phyloP scores from a whole-genome alignment of 2,797 vertebrate species.

The Poeciliopsis turneri region DNA sequence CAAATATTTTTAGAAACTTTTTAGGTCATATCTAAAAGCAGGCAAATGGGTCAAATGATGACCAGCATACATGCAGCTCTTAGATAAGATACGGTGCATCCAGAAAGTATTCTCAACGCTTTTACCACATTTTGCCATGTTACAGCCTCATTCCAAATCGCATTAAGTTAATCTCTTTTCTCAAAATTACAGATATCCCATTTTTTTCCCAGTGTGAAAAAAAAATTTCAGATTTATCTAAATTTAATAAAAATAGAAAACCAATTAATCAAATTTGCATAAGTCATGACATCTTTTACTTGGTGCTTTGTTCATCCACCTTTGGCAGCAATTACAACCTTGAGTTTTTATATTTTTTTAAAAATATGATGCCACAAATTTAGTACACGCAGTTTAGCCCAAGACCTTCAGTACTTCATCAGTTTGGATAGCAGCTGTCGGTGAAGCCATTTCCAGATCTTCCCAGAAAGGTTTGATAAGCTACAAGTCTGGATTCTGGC shows the following conservation, averaged over 20 bases:
- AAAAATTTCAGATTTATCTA: background rate
- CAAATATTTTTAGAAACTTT: slow-evolving; percentile 9
- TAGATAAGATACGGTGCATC: background rate
- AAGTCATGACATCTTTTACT: background rate
- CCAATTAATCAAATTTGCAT: background rate
- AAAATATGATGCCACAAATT: background rate
- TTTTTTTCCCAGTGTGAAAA: too few relatives aligned
- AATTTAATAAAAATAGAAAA: background rate
- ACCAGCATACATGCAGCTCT: background rate
- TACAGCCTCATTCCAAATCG: background rate
- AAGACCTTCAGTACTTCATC: background rate
- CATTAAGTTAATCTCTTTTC: background rate
- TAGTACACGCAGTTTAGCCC: background rate
- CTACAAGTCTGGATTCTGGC: background rate
- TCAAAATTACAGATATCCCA: background rate
- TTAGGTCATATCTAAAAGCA: slow-evolving; percentile 14
- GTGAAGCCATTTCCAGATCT: background rate
- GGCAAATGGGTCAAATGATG: slow-evolving; percentile 18
- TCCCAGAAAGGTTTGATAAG: background rate
- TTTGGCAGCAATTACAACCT: background rate
- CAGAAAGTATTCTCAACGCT: background rate
- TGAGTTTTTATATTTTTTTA: too few relatives aligned
- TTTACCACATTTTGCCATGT: background rate
- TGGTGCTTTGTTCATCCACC: background rate
- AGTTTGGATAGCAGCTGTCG: background rate